Base-by-base conservation (phyloP, 2,888 invertebrate species). In the Drosophila antonietae region DNA sequence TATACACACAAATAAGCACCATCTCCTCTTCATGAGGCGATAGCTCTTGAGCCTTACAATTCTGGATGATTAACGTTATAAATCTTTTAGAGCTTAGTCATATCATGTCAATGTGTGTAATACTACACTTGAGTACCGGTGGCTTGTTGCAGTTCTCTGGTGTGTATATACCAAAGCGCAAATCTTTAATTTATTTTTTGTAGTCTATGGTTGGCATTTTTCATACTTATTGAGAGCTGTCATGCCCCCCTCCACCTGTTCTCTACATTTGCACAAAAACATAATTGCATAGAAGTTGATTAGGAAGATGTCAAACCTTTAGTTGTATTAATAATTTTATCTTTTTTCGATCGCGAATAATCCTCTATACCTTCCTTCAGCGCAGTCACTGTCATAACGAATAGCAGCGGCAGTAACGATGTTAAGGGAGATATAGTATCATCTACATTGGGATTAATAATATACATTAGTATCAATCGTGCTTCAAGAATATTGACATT, bases 341-440 rank as follows among this genome's bases (percentile, higher is more conserved):
- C 97, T 12, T 95, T 94, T 74, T 94, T 94, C 89, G 97, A 96
- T 12, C 97, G 94, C 33, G 96, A 93, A 93, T 95, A 95, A 92
- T 97, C 97, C 93, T 97, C 97, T 91, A 97, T 97, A 4, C 96
- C 97, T 92, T 97, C 96, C 91, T 97, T 97, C 12, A 95, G 93
- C 0, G 96, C 95, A 0, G 97, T 97, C 58, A 97, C 96, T 12
- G 95, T 74, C 74, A 97, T 95, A 79, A 97, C 97, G 92, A 97
- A 97, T 4, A 94, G 93, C 6, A 97, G 92, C 0, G 97, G 97
- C 0, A 95, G 91, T 57, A 96, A 94, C 79, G 96, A 96, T 9
- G 97, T 96, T 69, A 95, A 79, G 0, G 97, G 96, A 1, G 96
- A 96, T 23, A 97, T 95, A 0, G 97, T 97, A 80, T 96, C 96